A percentile compares a stretch with the other conserved stretches of the same genome.
These are phyloP conservation scores for Gallinago paraguaiae DNA, from an alignment of 2,113 vertebrate species.

Conservation along the genomic window DNA sequence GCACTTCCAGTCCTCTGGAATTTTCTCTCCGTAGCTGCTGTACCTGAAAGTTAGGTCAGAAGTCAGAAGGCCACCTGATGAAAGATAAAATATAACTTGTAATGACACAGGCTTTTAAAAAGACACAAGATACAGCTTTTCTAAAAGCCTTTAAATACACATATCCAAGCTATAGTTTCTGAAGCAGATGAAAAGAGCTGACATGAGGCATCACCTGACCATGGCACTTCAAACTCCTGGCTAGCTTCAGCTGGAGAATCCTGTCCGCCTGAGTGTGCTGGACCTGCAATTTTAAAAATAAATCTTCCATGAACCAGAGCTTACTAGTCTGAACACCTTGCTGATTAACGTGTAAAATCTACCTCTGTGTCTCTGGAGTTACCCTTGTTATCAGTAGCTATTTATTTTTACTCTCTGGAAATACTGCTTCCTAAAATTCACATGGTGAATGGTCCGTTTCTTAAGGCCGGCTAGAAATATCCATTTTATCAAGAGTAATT, in stretches of 20 bases:
- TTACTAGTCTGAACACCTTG: neutral
- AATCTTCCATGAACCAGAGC: neutral
- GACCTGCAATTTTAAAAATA: constrained; percentile 37
- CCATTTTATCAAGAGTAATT: neutral
- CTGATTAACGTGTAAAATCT: neutral
- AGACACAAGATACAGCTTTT: neutral
- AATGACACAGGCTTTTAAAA: neutral
- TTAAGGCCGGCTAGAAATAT: neutral
- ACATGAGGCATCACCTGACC: constrained; percentile 65
- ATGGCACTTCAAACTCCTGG: neutral
- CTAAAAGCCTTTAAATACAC: neutral
- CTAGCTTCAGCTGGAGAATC: neutral
- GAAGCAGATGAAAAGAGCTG: neutral
- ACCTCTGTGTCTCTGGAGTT: neutral
- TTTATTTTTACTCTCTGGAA: neutral
- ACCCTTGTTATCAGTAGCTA: neutral
- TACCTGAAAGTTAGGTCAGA: constrained; percentile 32
- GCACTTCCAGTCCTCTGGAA: constrained; percentile 43
- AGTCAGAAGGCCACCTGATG: constrained; percentile 59
- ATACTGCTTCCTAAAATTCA: neutral
- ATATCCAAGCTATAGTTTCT: neutral
- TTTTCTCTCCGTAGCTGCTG: constrained; percentile 30
- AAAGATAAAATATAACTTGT: neutral
- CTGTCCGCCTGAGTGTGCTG: neutral
- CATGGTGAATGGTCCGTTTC: neutral